A percentile compares a stretch with the other conserved stretches of the same genome.
Evolutionary conservation across 2,888 invertebrate genomes (phyloP).

Genomic region (Aphidius colemani): DNA sequence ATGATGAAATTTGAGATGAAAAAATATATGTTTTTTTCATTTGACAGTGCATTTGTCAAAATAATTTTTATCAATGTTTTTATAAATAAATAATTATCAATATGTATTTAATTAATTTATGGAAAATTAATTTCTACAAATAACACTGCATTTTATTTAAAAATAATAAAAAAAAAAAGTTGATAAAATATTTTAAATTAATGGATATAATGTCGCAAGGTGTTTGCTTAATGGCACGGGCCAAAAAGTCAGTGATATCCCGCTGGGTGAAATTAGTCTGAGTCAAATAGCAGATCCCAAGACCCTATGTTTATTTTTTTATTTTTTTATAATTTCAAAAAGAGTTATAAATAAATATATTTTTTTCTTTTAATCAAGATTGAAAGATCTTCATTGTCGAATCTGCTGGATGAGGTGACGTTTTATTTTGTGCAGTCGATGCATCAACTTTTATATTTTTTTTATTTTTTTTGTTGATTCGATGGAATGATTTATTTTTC

Average conservation of each 20-base stretch:
- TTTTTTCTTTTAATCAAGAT: too few species aligned
- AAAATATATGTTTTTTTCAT: too few species aligned
- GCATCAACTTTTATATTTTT: neutral
- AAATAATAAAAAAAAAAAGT: neutral
- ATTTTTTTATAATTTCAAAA: neutral
- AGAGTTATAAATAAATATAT: too few species aligned
- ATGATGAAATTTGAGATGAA: too few species aligned
- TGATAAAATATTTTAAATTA: neutral
- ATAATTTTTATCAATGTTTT: neutral
- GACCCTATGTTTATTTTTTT: neutral
- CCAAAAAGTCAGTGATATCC: conserved; percentile 32
- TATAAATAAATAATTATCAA: neutral
- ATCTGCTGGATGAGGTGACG: neutral
- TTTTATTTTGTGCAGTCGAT: conserved; percentile 5
- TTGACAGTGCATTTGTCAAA: too few species aligned
- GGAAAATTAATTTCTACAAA: neutral
- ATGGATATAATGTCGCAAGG: conserved; percentile 17
- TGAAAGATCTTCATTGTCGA: neutral
- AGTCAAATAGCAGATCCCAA: conserved; percentile 11
- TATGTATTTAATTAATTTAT: neutral
- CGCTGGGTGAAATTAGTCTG: conserved; percentile 39
- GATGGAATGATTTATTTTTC: neutral
- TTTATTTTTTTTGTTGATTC: neutral
- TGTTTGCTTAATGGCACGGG: conserved; percentile 39
- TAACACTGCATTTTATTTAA: too few species aligned